Base-by-base conservation (phyloP, 2,888 invertebrate genomes). In the Saturnia pavonia region DNA sequence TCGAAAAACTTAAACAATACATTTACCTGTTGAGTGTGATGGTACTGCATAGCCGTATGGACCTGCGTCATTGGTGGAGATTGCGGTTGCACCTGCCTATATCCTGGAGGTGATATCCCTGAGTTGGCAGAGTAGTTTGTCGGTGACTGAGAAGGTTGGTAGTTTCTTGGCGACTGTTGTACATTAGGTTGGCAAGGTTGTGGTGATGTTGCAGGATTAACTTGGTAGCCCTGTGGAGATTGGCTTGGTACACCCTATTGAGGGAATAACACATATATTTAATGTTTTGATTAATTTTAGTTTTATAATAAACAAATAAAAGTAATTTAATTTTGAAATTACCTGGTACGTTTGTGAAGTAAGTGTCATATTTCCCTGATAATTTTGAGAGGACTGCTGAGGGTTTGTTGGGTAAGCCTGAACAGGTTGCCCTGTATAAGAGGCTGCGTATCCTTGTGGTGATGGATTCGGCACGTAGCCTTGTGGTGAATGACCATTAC, bases 101-200 rank as follows among this genome's bases (percentile, higher is more conserved):
- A 94, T 69, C 88, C 94, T 54, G 95, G 94, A 19, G 95, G 95
- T 73, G 95, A 95, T 73, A 95, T 88, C 69, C 94, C 95, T 74
- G 95, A 91, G 78, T 85, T 88, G 54, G 88, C 82, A 27, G 88
- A 81, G 75, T 91, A 94, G 78, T 82, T 92, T 65, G 92, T 94
- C 40, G 95, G 95, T 54, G 95, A 95, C 76, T 95, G 94, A 69
- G 95, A 91, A 76, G 94, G 91, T 78, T 95, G 95, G 83, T 94
- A 87, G 91, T 81, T 89, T 82, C 92, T 84, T 45, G 92, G 92
- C 0, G 94, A 90, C 72, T 92, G 92, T 22, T 88, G 83, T 75
- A 92, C 82, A 74, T 85, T 90, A 22, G 91, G 85, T 75, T 88
- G 92, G 76, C 92, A 92, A 68, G 84, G 90, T 73, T 95, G 95